Evolutionary conservation across 2,888 invertebrate species (phyloP).

Genomic region (Scelioninae gen. 1): DNA sequence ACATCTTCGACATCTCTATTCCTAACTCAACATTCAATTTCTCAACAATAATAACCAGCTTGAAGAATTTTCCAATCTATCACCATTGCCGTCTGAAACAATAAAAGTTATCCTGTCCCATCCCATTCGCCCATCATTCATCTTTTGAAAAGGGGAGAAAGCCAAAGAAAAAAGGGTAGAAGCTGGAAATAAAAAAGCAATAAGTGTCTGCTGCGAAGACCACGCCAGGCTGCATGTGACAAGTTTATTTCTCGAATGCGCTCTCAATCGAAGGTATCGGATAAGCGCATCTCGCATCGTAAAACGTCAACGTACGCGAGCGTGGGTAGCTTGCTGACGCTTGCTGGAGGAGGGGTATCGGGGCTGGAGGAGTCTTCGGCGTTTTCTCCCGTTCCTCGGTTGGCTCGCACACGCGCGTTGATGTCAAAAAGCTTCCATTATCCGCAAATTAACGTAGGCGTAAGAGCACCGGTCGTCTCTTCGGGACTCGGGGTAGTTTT

Average conservation of each 20-base stretch:
- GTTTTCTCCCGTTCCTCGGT: too few species aligned
- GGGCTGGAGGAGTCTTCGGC: too few species aligned
- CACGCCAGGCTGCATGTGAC: slow-evolving; percentile 10
- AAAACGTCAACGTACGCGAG: too few species aligned
- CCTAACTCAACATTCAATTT: slow-evolving; percentile 12
- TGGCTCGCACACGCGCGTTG: too few species aligned
- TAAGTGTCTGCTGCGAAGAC: slow-evolving; percentile 11
- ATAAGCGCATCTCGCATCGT: slow-evolving; percentile 49
- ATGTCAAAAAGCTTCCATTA: too few species aligned
- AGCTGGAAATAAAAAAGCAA: slow-evolving; percentile 27
- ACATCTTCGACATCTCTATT: background rate
- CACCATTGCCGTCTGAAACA: background rate
- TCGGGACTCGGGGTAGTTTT: too few species aligned
- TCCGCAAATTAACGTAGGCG: too few species aligned
- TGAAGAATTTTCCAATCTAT: slow-evolving; percentile 1
- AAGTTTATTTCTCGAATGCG: slow-evolving; percentile 36
- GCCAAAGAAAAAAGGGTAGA: background rate
- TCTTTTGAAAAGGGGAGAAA: background rate
- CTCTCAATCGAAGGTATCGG: slow-evolving; percentile 51
- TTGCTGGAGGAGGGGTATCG: too few species aligned
- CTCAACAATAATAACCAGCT: background rate
- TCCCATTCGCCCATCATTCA: background rate
- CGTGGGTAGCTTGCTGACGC: too few species aligned
- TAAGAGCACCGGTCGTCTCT: too few species aligned
- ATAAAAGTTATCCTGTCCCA: background rate